Evolutionary conservation across 2,888 invertebrate species (phyloP).

Genomic region (Drosophila anomalata): DNA sequence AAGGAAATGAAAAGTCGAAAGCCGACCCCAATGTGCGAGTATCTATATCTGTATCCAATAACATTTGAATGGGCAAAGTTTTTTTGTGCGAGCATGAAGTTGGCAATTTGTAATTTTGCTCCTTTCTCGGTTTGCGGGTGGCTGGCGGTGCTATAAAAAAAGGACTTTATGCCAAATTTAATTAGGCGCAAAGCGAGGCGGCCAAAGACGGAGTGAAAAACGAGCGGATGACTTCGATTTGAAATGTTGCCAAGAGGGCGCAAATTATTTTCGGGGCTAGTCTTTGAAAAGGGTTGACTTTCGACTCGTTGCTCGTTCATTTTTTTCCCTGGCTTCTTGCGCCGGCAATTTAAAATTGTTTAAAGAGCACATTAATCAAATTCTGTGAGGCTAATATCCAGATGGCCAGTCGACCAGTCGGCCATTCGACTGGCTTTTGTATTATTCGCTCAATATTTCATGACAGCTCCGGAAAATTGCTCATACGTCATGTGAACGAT

Average conservation of each 20-base stretch:
- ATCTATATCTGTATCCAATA: slow-evolving; percentile 59
- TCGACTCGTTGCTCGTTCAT: slow-evolving; percentile 34
- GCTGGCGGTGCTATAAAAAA: slow-evolving; percentile 52
- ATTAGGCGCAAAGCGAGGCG: slow-evolving; percentile 75
- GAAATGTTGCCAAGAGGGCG: slow-evolving; percentile 69
- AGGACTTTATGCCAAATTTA: slow-evolving; percentile 78
- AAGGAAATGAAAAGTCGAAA: slow-evolving; percentile 27
- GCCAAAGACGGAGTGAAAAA: slow-evolving; percentile 67
- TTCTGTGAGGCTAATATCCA: slow-evolving; percentile 66
- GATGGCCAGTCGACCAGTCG: slow-evolving; percentile 1
- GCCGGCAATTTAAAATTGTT: slow-evolving; percentile 48
- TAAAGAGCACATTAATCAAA: slow-evolving; percentile 69
- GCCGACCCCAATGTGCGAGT: slow-evolving; percentile 37
- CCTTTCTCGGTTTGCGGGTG: slow-evolving; percentile 26
- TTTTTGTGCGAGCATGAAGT: slow-evolving; percentile 46
- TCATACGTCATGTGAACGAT: slow-evolving; percentile 61
- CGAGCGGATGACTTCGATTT: slow-evolving; percentile 78
- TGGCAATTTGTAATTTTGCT: slow-evolving; percentile 62
- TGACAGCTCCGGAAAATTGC: slow-evolving; percentile 50
- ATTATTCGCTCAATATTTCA: slow-evolving; percentile 34
- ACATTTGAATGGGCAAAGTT: slow-evolving; percentile 69
- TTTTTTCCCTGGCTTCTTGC: slow-evolving; percentile 12
- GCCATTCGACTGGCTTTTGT: slow-evolving; percentile 18
- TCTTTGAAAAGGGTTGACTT: slow-evolving; percentile 75
- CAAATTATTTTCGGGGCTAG: slow-evolving; percentile 61